phyloP scores from a whole-genome alignment of 2,888 invertebrate genomes.

The Drosophila anceps region DNA sequence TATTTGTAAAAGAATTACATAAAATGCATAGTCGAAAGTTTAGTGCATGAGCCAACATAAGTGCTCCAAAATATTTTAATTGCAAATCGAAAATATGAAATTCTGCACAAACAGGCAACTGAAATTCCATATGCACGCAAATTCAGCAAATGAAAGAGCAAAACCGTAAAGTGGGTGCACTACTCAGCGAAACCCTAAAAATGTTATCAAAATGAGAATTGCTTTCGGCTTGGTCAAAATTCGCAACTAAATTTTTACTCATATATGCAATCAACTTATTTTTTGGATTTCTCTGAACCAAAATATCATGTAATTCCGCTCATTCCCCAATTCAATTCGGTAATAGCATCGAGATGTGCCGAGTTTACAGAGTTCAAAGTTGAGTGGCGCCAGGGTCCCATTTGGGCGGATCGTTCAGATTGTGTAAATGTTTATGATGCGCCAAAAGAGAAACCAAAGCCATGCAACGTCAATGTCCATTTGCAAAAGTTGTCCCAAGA shows the following conservation, averaged over 20 bases:
- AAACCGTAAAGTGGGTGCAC: neutral
- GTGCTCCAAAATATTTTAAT: slow-evolving; percentile 3
- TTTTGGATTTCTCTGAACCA: neutral
- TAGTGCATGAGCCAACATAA: neutral
- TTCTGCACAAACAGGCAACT: neutral
- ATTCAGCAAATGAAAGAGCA: neutral
- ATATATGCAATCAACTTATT: neutral
- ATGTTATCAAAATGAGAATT: neutral
- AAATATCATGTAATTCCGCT: neutral
- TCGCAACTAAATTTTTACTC: neutral
- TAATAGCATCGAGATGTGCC: slow-evolving; percentile 51
- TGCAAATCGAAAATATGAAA: neutral
- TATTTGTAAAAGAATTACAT: neutral
- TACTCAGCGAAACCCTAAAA: neutral
- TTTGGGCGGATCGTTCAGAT: slow-evolving; percentile 49
- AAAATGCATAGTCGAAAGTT: neutral
- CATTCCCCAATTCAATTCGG: slow-evolving; percentile 10
- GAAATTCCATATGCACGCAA: neutral
- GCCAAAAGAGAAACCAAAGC: slow-evolving; percentile 48
- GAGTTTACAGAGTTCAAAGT: slow-evolving; percentile 11
- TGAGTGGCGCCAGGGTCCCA: slow-evolving; percentile 19
- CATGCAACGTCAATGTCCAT: slow-evolving; percentile 74
- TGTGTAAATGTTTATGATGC: slow-evolving; percentile 66
- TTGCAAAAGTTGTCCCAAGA: slow-evolving; percentile 72
- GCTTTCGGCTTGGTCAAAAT: neutral